These are phyloP conservation scores for Lampris megalopsis DNA, from an alignment of 2,113 vertebrate species.

Conservation along the genomic window DNA sequence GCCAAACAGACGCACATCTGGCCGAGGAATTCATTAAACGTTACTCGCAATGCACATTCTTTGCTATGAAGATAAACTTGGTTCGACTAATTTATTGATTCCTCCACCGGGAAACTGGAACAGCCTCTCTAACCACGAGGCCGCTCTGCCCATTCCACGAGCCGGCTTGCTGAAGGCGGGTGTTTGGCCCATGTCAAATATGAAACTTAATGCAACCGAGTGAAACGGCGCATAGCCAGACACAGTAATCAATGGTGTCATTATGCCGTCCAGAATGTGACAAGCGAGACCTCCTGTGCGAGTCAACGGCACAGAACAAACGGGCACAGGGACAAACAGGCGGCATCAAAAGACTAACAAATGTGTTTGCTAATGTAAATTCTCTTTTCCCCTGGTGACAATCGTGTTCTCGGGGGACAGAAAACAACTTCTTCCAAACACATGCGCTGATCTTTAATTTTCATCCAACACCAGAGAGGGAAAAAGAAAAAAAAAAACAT, in stretches of 20 bases:
- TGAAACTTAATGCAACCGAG: constrained; percentile 34
- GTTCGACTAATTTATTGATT: no score
- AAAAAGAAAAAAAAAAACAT: neutral
- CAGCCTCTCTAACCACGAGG: no score
- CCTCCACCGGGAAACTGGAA: no score
- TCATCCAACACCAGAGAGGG: neutral
- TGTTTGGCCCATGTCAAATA: constrained; percentile 1
- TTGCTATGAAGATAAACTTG: no score
- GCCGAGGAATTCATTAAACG: no score
- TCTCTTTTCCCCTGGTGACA: neutral
- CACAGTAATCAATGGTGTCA: constrained; percentile 44
- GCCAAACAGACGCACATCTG: no score
- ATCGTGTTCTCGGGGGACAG: constrained; percentile 6
- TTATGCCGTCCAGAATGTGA: constrained; percentile 3
- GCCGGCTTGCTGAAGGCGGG: constrained; percentile 13
- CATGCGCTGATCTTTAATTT: constrained; percentile 4
- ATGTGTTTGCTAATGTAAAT: constrained; percentile 2
- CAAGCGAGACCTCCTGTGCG: constrained; percentile 3
- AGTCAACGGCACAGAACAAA: constrained; percentile 1
- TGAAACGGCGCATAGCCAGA: constrained; percentile 38
- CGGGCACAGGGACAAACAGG: constrained; percentile 6
- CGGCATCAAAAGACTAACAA: neutral
- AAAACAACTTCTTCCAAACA: neutral
- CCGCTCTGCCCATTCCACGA: no score
- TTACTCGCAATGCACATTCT: no score